Percentiles rank a stretch among this genome's conserved stretches.
phyloP scores from a whole-genome alignment of 2,888 invertebrate genomes.

The Ischnura elegans region DNA sequence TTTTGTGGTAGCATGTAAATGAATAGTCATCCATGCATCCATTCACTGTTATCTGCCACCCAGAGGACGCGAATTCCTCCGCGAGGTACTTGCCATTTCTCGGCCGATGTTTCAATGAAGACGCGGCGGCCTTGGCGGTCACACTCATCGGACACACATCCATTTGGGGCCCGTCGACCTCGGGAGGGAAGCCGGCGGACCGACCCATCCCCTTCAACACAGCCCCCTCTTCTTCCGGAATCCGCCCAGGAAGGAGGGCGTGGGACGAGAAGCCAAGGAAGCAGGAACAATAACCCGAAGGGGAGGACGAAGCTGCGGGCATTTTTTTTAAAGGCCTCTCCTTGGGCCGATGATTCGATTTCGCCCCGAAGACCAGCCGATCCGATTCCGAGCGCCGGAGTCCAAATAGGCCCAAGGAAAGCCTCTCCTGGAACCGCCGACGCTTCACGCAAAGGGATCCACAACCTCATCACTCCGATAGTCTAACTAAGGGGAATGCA shows the following conservation, averaged over 20 bases:
- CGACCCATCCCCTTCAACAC: too few species aligned
- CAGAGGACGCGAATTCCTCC: too few species aligned
- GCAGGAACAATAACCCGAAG: not conserved
- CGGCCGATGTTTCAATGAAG: not conserved
- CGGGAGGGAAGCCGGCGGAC: not conserved
- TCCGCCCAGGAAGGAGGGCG: slow-evolving; percentile 1
- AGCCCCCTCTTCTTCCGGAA: not conserved
- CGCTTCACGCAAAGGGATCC: not conserved
- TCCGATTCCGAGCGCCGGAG: not conserved
- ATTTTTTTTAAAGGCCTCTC: not conserved
- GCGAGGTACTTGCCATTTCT: not conserved
- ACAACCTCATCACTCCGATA: too few species aligned
- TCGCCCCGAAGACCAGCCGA: not conserved
- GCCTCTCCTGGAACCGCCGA: not conserved
- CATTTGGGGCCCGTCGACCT: slow-evolving; percentile 1
- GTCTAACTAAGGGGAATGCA: too few species aligned
- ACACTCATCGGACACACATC: not conserved
- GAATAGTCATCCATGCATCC: too few species aligned
- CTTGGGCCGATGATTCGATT: not conserved
- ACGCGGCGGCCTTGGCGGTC: not conserved
- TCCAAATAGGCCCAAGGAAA: slow-evolving; percentile 9
- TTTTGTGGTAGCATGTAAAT: too few species aligned
- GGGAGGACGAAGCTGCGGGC: not conserved
- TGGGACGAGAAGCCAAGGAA: not conserved
- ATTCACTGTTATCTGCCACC: too few species aligned